Conservation (phyloP, 2,888 invertebrate species). For the Drosophila seclusa region DNA sequence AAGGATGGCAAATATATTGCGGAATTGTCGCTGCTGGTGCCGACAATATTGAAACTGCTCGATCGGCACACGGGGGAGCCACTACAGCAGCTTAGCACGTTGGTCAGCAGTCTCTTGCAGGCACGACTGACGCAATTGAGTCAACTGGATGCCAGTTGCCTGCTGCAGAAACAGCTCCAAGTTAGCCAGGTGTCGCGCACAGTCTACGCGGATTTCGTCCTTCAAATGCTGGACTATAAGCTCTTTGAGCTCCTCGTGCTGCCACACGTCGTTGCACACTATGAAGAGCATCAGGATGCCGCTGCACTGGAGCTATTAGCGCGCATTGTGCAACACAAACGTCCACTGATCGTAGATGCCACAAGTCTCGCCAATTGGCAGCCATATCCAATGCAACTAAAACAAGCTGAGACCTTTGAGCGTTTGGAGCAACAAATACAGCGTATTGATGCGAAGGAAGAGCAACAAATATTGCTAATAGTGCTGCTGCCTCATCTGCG, state of each 20-base stretch:
- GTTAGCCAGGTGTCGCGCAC: conserved; percentile 85
- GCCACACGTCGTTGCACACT: conserved; percentile 88
- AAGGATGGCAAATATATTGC: conserved; percentile 88
- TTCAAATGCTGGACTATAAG: conserved; percentile 88
- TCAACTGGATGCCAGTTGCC: conserved; percentile 90
- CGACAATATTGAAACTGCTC: conserved; percentile 85
- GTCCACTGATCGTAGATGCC: conserved; percentile 88
- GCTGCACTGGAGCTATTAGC: conserved; percentile 87
- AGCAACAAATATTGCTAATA: conserved; percentile 82
- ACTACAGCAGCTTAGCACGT: conserved; percentile 62
- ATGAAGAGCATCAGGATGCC: conserved; percentile 86
- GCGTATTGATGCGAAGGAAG: conserved; percentile 69
- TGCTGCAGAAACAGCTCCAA: conserved; percentile 88
- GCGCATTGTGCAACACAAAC: conserved; percentile 89
- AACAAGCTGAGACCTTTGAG: conserved; percentile 63
- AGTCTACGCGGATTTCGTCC: conserved; percentile 88
- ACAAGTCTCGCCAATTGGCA: conserved; percentile 88
- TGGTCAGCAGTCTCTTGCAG: conserved; percentile 87
- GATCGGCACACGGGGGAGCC: conserved; percentile 41
- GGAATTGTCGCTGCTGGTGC: conserved; percentile 87
- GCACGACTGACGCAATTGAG: conserved; percentile 88
- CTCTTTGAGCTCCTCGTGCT: conserved; percentile 91
- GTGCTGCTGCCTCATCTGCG: conserved; percentile 80
- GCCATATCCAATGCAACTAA: conserved; percentile 88
- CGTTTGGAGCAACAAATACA: conserved; percentile 59